phyloP scores from a whole-genome alignment of 1,140 invertebrate genomes.

The Anthonomus grandis region DNA sequence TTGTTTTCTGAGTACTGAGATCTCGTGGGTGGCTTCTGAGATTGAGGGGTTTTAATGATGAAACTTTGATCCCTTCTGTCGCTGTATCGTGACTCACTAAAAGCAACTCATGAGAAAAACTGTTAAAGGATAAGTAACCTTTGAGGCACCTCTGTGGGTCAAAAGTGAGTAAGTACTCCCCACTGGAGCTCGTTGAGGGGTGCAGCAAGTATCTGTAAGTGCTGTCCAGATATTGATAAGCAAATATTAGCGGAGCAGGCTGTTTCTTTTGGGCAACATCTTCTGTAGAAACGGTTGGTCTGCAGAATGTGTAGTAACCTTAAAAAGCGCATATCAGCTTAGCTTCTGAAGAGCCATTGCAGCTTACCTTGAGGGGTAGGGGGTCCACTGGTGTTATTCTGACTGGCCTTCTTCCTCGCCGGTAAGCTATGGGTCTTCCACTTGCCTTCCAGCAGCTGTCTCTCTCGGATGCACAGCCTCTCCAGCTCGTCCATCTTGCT shows the following conservation, averaged over 20 bases:
- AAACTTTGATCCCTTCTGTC: constrained; percentile 57
- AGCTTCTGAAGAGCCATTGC: background rate
- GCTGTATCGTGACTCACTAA: too few relatives aligned
- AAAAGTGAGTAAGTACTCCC: constrained; percentile 66
- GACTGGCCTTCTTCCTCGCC: constrained; percentile 68
- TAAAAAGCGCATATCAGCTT: too few relatives aligned
- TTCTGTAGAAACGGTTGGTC: constrained; percentile 67
- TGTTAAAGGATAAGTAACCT: background rate
- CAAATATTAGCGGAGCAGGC: constrained; percentile 56
- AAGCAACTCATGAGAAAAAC: constrained; percentile 3
- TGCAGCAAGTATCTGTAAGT: constrained; percentile 65
- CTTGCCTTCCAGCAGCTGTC: constrained; percentile 76
- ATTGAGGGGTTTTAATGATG: constrained; percentile 59
- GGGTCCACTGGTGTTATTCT: constrained; percentile 52
- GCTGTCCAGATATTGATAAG: constrained; percentile 68
- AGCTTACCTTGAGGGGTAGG: constrained; percentile 42
- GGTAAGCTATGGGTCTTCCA: constrained; percentile 85
- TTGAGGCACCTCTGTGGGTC: constrained; percentile 56
- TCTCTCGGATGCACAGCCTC: constrained; percentile 75
- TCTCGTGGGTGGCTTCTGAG: constrained; percentile 45
- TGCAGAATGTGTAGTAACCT: constrained; percentile 52
- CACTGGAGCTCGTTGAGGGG: constrained; percentile 55
- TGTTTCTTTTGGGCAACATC: constrained; percentile 61
- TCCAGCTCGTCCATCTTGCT: constrained; percentile 84
- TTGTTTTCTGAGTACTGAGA: constrained; percentile 47